Base-by-base conservation (phyloP, 2,113 vertebrate species). In the Tylochromis polylepis region DNA sequence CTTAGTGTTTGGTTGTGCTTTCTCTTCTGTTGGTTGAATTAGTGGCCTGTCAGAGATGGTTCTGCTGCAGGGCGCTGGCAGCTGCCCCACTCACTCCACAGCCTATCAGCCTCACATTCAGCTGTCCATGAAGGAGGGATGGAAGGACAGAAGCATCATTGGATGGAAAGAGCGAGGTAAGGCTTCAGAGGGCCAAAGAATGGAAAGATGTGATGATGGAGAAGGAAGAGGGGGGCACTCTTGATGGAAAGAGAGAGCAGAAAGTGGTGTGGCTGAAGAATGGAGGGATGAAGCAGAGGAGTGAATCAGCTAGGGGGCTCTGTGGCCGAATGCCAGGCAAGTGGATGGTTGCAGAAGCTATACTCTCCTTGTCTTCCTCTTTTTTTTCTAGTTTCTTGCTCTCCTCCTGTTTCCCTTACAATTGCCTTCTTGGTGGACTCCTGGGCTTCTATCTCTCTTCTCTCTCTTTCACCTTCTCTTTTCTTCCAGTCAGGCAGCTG, bases 21-120 rank as follows among this genome's bases (percentile, higher is more conserved):
- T 93, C 92, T 93, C 84, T 90, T 95, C 93, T 89, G 93, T 93
- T 90, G 90, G 95, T 92, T 95, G 93, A 96, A 96, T 96, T 96
- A 96, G 96, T 94, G 93, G 94, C 94, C 95, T 96, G 96, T 96
- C 96, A 96, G 93, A 93, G 92, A 86, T 88, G 91, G 93, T 95
- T 96, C 93, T 92, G 86, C 94, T 94, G 90, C 93, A 94, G 93
- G 94, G 91, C 87, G 91, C 93, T 93, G 94, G 96, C 95, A 95
- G 93, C 88, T 93, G 83, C 93, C 93, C 94, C 87, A 46, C 93
- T 95, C 91, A 87, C 94, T 95, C 92, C 86, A 88, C 87, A 31
- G 91, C 91, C 90, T 88, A 95, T 96, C 95, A 95, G 92, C 87
- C 90, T 93, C 93, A 92, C 91, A 91, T 70, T 91, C 93, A 95